phyloP scores from a whole-genome alignment of 2,888 invertebrate species.

The Hyalella azteca region DNA sequence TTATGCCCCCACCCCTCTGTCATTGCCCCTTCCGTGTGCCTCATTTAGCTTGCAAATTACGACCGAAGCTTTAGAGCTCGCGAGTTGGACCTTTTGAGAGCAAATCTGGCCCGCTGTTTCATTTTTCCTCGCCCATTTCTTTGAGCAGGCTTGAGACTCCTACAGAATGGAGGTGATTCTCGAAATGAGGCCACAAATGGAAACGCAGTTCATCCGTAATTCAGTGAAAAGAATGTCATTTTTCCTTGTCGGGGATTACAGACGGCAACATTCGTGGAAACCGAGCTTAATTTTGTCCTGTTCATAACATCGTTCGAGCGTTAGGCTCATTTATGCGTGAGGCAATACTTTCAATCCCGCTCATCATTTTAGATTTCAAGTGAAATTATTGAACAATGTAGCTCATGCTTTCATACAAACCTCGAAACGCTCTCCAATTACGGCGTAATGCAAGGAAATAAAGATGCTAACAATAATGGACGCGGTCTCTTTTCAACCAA shows the following conservation, averaged over 20 bases:
- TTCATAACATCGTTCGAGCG: too few species aligned
- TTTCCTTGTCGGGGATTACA: conserved; percentile 5
- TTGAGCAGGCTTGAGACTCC: neutral
- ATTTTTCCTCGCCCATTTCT: conserved; percentile 16
- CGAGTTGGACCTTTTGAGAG: conserved; percentile 28
- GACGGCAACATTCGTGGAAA: neutral
- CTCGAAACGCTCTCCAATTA: too few species aligned
- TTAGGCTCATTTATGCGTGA: too few species aligned
- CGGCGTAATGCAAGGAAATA: too few species aligned
- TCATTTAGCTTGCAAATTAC: conserved; percentile 37
- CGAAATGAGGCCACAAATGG: conserved; percentile 32
- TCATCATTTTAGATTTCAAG: too few species aligned
- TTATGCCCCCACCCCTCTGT: neutral
- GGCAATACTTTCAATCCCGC: too few species aligned
- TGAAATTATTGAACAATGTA: too few species aligned
- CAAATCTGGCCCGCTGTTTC: conserved; percentile 27
- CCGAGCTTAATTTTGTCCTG: too few species aligned
- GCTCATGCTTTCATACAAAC: too few species aligned
- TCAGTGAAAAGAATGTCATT: neutral
- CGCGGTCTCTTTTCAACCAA: too few species aligned
- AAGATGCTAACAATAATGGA: too few species aligned
- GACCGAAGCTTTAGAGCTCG: conserved; percentile 21
- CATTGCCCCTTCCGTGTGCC: conserved; percentile 23
- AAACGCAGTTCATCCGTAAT: conserved; percentile 32
- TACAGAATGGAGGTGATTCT: conserved; percentile 21